These are phyloP conservation scores for Leptinotarsa rubiginosa DNA, from an alignment of 2,888 invertebrate genomes.

Conservation along the genomic window DNA sequence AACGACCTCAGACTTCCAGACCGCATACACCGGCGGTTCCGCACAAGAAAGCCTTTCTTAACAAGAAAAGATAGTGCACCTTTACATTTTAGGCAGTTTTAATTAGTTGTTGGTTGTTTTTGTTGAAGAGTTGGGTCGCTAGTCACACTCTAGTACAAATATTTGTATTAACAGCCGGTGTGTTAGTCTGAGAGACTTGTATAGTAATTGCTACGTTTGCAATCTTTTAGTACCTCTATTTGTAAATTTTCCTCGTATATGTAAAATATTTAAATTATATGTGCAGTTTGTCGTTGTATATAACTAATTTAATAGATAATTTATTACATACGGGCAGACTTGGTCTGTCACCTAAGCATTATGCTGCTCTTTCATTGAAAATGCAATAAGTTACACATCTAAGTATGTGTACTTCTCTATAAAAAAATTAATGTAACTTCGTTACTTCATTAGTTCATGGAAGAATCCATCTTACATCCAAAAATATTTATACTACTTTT, in stretches of 20 bases:
- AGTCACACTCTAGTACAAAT: constrained; percentile 66
- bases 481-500: too few relatives aligned
- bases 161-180: constrained; percentile 55
- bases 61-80: constrained; percentile 65
- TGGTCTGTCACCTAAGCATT: constrained; percentile 50
- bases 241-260: constrained; percentile 63
- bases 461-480: constrained; percentile 18
- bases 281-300: constrained; percentile 66
- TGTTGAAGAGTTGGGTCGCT: constrained; percentile 62
- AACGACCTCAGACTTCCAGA: constrained; percentile 56
- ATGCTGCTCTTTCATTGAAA: constrained; percentile 51
- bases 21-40: constrained; percentile 60
- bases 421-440: constrained; percentile 40
- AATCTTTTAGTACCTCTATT: constrained; percentile 64
- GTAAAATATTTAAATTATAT: constrained; percentile 61
- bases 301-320: constrained; percentile 55
- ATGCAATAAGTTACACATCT: constrained; percentile 52
- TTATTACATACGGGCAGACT: constrained; percentile 47
- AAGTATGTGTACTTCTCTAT: constrained; percentile 42
- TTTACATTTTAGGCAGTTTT: constrained; percentile 50
- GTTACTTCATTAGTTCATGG: constrained; percentile 21
- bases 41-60: constrained; percentile 64
- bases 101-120: constrained; percentile 51
- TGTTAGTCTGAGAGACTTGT: constrained; percentile 54
- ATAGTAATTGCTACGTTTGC: constrained; percentile 64